Base-by-base conservation (phyloP, 1,140 invertebrate species). In the Dufourea novaeangliae region DNA sequence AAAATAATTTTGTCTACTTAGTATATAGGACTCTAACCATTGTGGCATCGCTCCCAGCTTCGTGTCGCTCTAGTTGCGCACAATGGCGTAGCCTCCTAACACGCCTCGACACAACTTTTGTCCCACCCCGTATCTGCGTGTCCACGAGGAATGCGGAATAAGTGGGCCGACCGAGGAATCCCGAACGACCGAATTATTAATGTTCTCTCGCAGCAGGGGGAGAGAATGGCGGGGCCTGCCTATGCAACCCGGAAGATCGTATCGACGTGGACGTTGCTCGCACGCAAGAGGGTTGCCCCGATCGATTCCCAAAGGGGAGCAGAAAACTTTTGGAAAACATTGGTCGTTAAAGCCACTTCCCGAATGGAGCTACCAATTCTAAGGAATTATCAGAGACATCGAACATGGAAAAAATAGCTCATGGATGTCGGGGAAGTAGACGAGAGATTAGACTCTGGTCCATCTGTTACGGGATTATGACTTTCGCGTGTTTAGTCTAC, bases 111-210 rank as follows among this genome's bases (percentile, higher is more conserved):
- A 41, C 37, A 14, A 17, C 22, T 44, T 27, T 12, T 2, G 37
- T 39, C 22, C 5, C 4, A 10, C 6, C 11, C 1, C 17, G 12
- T 44, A 11, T 44, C 11, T 14, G 12, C 1, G 14, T 14, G 8
- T 10, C n/a, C 17, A 11, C 10, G 10, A 50, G n/a, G 69, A 72
- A 72, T 62, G 69, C 56, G 69, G 29, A 72, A 62, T 72, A 72
- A 72, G 39, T 62, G 69, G 69, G 39, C 27, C 69, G 39, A 50
- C n/a, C 56, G 7, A 37, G n/a, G 56, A 62, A 72, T 70, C 54
- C n/a, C 25, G 37, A 0, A 32, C 22, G 22, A 22, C 37, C 25
- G 27, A 59, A 70, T 70, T 70, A 59, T 44, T 44, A 37, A 61
- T 37, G 57, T 22, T 37, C 20, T 8, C 32, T 37, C 32, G 57